A percentile compares a stretch with the other conserved stretches of the same genome.
Conservation (phyloP, 2,113 vertebrate species). For the Rana temporaria region DNA sequence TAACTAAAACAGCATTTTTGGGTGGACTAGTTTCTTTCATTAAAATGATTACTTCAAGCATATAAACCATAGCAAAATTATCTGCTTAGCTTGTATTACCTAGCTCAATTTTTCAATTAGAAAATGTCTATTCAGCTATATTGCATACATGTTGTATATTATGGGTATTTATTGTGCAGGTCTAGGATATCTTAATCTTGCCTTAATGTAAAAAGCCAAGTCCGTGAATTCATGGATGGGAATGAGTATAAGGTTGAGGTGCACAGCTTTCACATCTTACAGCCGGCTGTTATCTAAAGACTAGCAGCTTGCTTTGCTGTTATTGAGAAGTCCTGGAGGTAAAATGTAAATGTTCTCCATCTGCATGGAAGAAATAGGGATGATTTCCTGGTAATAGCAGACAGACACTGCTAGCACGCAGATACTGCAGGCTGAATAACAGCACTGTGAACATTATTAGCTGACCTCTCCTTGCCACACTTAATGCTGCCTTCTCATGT, state of each 20-base stretch:
- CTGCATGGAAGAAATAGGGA: conserved; percentile 41
- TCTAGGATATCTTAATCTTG: conserved; percentile 22
- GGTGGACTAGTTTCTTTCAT: too few species aligned
- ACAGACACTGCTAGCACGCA: conserved; percentile 4
- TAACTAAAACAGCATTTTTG: too few species aligned
- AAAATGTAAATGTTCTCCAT: conserved; percentile 54
- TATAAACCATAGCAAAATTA: too few species aligned
- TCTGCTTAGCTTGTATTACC: not conserved
- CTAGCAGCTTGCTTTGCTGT: conserved; percentile 52
- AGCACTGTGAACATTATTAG: not conserved
- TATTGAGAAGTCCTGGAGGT: conserved; percentile 50
- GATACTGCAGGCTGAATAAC: conserved; percentile 12
- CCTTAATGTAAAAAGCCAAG: conserved; percentile 9
- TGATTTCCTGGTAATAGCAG: conserved; percentile 31
- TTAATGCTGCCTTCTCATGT: not conserved
- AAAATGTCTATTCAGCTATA: not conserved
- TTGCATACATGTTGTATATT: conserved; percentile 13
- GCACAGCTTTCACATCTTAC: conserved; percentile 48
- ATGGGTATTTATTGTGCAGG: conserved; percentile 16
- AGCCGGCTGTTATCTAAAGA: conserved; percentile 51
- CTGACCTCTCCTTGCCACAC: not conserved
- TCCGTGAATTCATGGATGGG: conserved; percentile 32
- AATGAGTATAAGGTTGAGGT: conserved; percentile 30
- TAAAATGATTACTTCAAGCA: too few species aligned
- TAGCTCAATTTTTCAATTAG: conserved; percentile 1